Percentiles rank a stretch among this genome's conserved stretches.
Conservation (phyloP, 2,888 invertebrate species). For the Zhengitettix transpicula region DNA sequence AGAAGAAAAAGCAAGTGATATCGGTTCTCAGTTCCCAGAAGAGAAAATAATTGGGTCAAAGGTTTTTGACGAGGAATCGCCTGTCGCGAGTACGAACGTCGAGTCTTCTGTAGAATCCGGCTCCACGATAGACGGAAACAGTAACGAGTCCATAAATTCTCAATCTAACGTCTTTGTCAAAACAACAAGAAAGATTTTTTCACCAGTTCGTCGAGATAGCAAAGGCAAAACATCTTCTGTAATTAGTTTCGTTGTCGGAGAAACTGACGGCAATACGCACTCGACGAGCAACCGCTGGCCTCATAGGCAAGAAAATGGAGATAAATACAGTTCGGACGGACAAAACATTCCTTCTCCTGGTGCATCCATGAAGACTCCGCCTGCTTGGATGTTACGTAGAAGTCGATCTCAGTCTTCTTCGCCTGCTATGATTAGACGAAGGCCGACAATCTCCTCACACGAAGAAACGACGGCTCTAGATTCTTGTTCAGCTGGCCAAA, state of each 20-base stretch:
- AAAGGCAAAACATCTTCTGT: slow-evolving; percentile 35
- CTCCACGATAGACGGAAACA: neutral
- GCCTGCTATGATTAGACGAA: slow-evolving; percentile 9
- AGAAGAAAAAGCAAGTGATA: neutral
- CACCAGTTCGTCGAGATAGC: slow-evolving; percentile 45
- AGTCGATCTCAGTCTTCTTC: slow-evolving; percentile 15
- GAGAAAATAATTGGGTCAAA: neutral
- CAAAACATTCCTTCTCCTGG: neutral
- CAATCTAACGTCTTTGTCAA: slow-evolving; percentile 54
- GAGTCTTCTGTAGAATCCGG: neutral
- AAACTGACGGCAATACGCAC: slow-evolving; percentile 17
- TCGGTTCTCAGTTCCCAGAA: slow-evolving; percentile 2
- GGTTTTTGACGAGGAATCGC: neutral
- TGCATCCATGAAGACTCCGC: neutral
- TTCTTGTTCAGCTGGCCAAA: too few species aligned
- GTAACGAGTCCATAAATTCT: neutral
- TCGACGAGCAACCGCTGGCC: slow-evolving; percentile 1
- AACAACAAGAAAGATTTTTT: slow-evolving; percentile 64
- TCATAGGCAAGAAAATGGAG: neutral
- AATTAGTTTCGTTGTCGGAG: slow-evolving; percentile 30
- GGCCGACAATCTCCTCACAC: too few species aligned
- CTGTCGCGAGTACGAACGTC: neutral
- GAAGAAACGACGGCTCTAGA: too few species aligned
- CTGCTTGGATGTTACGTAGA: slow-evolving; percentile 12
- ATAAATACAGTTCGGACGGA: neutral